Base-by-base conservation (phyloP, 2,888 invertebrate genomes). In the Parnassius mnemosyne region DNA sequence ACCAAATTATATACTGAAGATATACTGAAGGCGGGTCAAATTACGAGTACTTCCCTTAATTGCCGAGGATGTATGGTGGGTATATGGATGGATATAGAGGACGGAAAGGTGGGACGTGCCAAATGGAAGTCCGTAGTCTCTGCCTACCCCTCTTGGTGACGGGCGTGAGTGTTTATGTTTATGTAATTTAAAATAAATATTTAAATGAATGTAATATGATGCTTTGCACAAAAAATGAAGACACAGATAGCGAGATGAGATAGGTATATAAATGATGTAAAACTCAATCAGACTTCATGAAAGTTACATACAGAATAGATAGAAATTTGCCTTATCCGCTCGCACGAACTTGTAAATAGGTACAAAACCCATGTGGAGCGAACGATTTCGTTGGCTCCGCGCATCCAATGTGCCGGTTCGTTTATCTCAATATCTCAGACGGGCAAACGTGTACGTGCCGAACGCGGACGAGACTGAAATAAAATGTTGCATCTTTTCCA, bases 371-470 rank as follows among this genome's bases (percentile, higher is more conserved):
- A 60, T 59, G 60, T 56, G 59, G 43, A 60, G 56, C 63, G 63
- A 59, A 61, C 53, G 60, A 63, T 60, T 58, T 56, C 53, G 60
- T 47, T 56, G 60, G 63, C 60, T 55, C 25, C 63, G 63, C 63
- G 63, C 63, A 60, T 59, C 63, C 63, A 63, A 83, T 83, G 78
- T 79, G 73, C 71, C 79, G 83, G 83, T 87, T 87, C 87, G 84
- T 87, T 87, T 87, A 80, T 85, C 84, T 84, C 85, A 85, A 87
- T 87, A 83, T 79, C 78, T 74, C 73, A 75, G 75, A 75, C 73
- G 69, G 76, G 75, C 77, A 72, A 72, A 73, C 71, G 69, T 70
- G 76, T 72, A 81, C 83, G 80, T 83, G 81, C 76, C 67, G 64
- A 63, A 71, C 65, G 56, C 60, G 63, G 69, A 74, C 75, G 78